phyloP scores from a whole-genome alignment of 2,888 invertebrate genomes.

The Bhutanitis thaidina region DNA sequence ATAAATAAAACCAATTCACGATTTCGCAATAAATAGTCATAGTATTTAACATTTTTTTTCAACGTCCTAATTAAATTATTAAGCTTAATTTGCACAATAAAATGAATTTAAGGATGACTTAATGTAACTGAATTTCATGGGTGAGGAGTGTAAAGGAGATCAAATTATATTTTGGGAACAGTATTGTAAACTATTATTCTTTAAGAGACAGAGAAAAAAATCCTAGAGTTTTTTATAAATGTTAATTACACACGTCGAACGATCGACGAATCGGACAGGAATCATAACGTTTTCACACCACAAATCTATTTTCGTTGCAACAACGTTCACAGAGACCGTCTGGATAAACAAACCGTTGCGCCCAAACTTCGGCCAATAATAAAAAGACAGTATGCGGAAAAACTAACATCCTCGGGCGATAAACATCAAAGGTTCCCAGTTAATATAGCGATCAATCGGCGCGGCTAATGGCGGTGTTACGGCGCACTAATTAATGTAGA shows the following conservation, averaged over 20 bases:
- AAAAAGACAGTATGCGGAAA: slow-evolving; percentile 79
- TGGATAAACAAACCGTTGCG: slow-evolving; percentile 72
- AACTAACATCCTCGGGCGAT: slow-evolving; percentile 76
- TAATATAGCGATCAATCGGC: slow-evolving; percentile 71
- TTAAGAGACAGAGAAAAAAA: no score
- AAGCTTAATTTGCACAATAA: no score
- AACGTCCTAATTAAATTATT: no score
- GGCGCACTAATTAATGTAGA: slow-evolving; percentile 53
- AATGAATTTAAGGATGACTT: no score
- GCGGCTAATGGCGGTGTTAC: slow-evolving; percentile 54
- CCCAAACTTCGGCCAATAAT: slow-evolving; percentile 78
- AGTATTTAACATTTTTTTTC: no score
- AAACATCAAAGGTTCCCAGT: slow-evolving; percentile 66
- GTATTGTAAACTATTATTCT: no score
- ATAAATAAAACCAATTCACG: no score
- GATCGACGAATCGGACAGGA: slow-evolving; percentile 52
- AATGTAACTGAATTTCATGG: no score
- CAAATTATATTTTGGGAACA: no score
- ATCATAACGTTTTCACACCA: slow-evolving; percentile 73
- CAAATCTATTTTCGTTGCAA: slow-evolving; percentile 69
- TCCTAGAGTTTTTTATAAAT: not conserved
- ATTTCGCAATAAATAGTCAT: no score
- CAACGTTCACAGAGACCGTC: slow-evolving; percentile 55
- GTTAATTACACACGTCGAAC: slow-evolving; percentile 5
- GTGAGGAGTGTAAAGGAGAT: no score